Base-by-base conservation (phyloP, 2,113 vertebrate species). In the Eira barbara region DNA sequence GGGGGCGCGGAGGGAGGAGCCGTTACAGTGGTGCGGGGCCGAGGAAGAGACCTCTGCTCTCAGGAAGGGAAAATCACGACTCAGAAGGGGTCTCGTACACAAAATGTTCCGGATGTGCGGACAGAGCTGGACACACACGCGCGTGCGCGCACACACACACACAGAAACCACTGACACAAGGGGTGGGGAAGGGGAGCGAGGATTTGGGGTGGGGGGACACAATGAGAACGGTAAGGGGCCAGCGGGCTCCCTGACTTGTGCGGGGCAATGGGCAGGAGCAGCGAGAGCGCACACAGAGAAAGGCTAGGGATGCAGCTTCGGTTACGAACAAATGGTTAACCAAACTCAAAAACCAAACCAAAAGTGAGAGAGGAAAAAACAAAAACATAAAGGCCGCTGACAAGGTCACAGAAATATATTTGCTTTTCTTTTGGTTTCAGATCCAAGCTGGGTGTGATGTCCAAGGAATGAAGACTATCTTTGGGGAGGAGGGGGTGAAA, bases 271-370 rank as follows among this genome's bases (percentile, higher is more conserved):
- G 95, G 96, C 96, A 55, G 57, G 79, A 69, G 96, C 96, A 97
- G 98, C 92, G 0, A 73, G 89, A 82, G 92, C 4, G 91, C 97
- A 79, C 90, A 95, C 71, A 96, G 97, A 69, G 88, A 39, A 96
- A 93, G 97, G 91, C 97, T n/a, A 36, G 89, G 81, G 87, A 85
- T 94, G 98, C 97, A 98, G 98, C 97, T 94, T 81, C 1, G 0
- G 67, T 73, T 39, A 97, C 95, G 84, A 88, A 98, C 83, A 3
- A 65, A 98, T 98, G 98, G 97, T 96, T 63, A 97, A 98, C 97
- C 96, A 93, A 98, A 98, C 95, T 96, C 87, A 97, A 96, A 98
- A 98, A 96, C 79, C 96, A 97, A 97, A 98, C 94, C 95, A 97
- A 98, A 98, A 94, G 96, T 97, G 97, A 96, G 96, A 97, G 97